Evolutionary conservation across 2,888 invertebrate genomes (phyloP).

Genomic region (Heteropelma amictum): DNA sequence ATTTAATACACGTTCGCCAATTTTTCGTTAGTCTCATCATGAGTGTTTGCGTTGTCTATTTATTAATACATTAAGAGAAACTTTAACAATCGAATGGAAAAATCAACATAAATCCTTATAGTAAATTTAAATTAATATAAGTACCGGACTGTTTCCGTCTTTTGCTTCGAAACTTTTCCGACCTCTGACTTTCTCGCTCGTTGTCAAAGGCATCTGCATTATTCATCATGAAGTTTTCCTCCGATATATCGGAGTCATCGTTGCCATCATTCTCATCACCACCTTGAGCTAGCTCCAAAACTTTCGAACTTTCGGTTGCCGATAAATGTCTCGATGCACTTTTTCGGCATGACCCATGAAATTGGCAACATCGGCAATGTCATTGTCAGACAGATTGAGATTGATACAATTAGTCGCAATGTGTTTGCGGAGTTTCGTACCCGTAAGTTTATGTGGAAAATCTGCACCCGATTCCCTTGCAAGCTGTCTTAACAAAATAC

Average conservation of each 20-base stretch:
- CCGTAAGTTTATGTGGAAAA: slow-evolving; percentile 53
- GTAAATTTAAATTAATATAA: background rate
- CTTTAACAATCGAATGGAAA: background rate
- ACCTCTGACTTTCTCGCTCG: background rate
- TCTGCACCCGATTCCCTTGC: slow-evolving; percentile 46
- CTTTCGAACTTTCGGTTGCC: slow-evolving; percentile 57
- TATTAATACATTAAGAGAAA: background rate
- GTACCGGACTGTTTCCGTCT: background rate
- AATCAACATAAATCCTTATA: background rate
- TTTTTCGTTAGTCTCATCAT: background rate
- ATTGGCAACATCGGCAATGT: slow-evolving; percentile 33
- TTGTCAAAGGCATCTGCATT: no score
- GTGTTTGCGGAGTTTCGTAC: slow-evolving; percentile 45
- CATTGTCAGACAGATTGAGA: slow-evolving; percentile 23
- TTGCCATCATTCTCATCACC: background rate
- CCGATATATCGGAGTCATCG: background rate
- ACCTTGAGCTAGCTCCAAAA: background rate
- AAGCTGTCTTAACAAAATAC: background rate
- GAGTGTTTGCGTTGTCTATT: no score
- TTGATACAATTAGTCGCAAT: slow-evolving; percentile 45
- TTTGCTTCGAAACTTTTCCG: background rate
- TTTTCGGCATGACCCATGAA: slow-evolving; percentile 48
- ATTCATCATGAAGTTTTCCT: background rate
- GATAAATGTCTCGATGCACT: slow-evolving; percentile 52
- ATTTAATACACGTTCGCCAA: background rate